Evolutionary conservation across 2,888 invertebrate genomes (phyloP).

Genomic region (Melikaiella ostensackeni): DNA sequence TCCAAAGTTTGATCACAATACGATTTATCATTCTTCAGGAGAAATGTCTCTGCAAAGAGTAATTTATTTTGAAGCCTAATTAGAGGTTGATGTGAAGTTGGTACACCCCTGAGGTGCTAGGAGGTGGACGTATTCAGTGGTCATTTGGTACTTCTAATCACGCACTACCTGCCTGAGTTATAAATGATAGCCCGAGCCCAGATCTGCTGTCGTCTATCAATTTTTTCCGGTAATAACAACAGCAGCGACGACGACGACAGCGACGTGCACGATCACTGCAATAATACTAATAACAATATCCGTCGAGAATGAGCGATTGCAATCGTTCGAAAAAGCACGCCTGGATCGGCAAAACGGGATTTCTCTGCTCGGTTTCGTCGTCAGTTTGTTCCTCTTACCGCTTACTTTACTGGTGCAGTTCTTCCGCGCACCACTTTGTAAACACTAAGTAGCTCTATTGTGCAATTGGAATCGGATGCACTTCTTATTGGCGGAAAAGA

Average conservation of each 20-base stretch:
- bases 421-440: conserved; percentile 39
- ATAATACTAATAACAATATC: conserved; percentile 54
- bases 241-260: conserved; percentile 43
- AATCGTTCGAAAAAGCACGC: conserved; percentile 42
- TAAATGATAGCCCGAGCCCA: conserved; percentile 65
- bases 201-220: conserved; percentile 63
- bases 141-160: conserved; percentile 71
- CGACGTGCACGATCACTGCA: conserved; percentile 34
- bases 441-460: conserved; percentile 20
- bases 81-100: neutral
- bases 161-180: conserved; percentile 62
- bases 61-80: neutral
- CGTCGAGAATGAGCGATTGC: conserved; percentile 54
- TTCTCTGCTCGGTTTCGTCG: conserved; percentile 36
- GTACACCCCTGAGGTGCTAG: conserved; percentile 28
- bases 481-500: conserved; percentile 40
- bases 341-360: conserved; percentile 45
- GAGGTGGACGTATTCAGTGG: conserved; percentile 50
- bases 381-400: conserved; percentile 39
- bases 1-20: neutral
- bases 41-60: neutral
- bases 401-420: conserved; percentile 44
- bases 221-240: conserved; percentile 55
- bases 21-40: conserved; percentile 20
- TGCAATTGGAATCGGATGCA: conserved; percentile 46